A percentile compares a stretch with the other conserved stretches of the same genome.
phyloP scores from a whole-genome alignment of 2,113 vertebrate species.

The Bos indicus region DNA sequence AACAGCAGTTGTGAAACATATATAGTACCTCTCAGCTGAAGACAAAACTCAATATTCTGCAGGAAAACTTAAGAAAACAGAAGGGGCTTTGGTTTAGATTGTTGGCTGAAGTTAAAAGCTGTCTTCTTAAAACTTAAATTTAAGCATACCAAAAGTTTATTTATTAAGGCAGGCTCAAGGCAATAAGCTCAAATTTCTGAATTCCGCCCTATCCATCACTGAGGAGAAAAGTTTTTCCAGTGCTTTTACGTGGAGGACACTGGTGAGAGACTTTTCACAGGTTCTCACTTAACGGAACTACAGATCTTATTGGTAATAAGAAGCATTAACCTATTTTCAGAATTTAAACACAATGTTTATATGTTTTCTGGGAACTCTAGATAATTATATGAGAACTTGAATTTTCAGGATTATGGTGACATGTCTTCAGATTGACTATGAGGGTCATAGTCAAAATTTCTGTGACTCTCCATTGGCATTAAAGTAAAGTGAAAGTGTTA shows the following conservation, averaged over 20 bases:
- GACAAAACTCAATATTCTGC: conserved; percentile 31
- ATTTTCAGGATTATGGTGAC: neutral
- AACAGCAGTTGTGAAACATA: conserved; percentile 43
- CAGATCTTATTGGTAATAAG: neutral
- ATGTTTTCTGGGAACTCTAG: neutral
- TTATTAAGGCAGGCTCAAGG: neutral
- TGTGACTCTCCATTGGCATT: neutral
- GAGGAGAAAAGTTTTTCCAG: neutral
- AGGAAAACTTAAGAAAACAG: conserved; percentile 1
- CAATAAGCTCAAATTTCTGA: neutral
- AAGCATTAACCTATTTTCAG: neutral
- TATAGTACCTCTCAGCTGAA: conserved; percentile 25
- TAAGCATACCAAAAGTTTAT: neutral
- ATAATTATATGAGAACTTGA: neutral
- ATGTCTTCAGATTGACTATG: neutral
- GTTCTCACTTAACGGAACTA: neutral
- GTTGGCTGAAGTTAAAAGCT: neutral
- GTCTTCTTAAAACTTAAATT: neutral
- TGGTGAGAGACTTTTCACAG: neutral
- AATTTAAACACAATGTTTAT: neutral
- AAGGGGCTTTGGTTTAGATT: neutral
- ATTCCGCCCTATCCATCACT: neutral
- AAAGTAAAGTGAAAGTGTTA: neutral
- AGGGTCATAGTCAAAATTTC: neutral
- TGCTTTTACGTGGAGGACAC: neutral